phyloP scores from a whole-genome alignment of 2,797 vertebrate genomes.

The Malurus leucopterus region DNA sequence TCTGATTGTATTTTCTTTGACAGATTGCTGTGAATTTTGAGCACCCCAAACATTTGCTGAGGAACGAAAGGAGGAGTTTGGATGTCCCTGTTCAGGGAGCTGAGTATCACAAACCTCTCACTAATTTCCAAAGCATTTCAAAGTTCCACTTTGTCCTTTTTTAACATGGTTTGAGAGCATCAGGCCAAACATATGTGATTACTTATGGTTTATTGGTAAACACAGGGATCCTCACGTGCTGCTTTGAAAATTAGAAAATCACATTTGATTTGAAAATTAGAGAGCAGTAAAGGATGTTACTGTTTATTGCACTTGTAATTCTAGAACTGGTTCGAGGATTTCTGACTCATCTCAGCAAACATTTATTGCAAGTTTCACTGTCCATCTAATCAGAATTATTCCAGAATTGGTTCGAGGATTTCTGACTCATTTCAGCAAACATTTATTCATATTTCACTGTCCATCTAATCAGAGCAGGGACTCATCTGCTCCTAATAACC shows the following conservation, averaged over 20 bases:
- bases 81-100: fast-evolving
- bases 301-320: background rate
- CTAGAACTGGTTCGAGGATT: background rate
- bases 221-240: background rate
- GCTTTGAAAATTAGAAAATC: background rate
- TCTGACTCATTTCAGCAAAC: background rate
- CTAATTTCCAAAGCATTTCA: background rate
- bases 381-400: background rate
- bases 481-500: background rate
- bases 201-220: background rate
- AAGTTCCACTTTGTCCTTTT: background rate
- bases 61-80: background rate
- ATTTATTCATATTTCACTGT: background rate
- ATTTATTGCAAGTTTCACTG: background rate
- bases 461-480: background rate
- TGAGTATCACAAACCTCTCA: background rate
- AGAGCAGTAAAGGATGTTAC: background rate
- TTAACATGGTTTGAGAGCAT: background rate
- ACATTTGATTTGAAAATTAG: background rate
- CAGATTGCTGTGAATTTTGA: background rate
- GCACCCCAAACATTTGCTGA: background rate
- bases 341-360: background rate
- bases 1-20: background rate
- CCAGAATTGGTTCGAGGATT: background rate
- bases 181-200: background rate